Evolutionary conservation across 2,888 invertebrate genomes (phyloP).

Genomic region (Heteromyza rotundicornis): DNA sequence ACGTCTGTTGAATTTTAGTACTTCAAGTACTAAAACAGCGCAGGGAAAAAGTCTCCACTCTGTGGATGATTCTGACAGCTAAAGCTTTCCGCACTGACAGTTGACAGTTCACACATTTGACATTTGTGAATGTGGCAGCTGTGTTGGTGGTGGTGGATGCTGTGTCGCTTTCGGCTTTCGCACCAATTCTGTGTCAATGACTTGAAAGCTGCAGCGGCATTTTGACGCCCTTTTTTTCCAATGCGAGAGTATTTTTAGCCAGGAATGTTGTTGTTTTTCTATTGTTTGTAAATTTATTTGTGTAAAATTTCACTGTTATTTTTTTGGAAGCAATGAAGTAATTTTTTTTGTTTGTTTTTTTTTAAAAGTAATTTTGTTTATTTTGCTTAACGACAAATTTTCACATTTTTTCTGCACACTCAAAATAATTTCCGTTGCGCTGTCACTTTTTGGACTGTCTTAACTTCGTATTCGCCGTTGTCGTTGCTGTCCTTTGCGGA

Average conservation of each 20-base stretch:
- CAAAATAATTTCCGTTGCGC: conserved; percentile 10
- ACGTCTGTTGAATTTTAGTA: conserved; percentile 26
- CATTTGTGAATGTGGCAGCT: not conserved
- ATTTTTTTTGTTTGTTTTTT: not conserved
- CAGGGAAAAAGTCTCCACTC: conserved; percentile 30
- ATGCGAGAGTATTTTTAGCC: not conserved
- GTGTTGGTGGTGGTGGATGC: too few species aligned
- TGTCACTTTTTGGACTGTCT: conserved; percentile 19
- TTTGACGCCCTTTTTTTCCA: conserved; percentile 11
- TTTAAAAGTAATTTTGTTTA: not conserved
- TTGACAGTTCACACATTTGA: conserved; percentile 8
- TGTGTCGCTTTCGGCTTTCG: conserved; percentile 3
- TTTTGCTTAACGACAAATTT: not conserved
- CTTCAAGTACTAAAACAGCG: not conserved
- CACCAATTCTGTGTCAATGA: conserved; percentile 26
- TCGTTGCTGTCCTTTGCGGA: conserved; percentile 53
- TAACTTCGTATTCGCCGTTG: conserved; percentile 39
- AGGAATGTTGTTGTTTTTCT: too few species aligned
- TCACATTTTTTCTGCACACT: not conserved
- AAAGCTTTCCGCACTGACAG: conserved; percentile 22
- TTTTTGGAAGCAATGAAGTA: too few species aligned
- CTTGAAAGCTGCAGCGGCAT: conserved; percentile 16
- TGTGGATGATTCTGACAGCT: conserved; percentile 27
- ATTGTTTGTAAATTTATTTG: too few species aligned
- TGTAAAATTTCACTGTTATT: too few species aligned